Conservation (phyloP, 2,797 vertebrate genomes). For the Pseudomugil tenellus region DNA sequence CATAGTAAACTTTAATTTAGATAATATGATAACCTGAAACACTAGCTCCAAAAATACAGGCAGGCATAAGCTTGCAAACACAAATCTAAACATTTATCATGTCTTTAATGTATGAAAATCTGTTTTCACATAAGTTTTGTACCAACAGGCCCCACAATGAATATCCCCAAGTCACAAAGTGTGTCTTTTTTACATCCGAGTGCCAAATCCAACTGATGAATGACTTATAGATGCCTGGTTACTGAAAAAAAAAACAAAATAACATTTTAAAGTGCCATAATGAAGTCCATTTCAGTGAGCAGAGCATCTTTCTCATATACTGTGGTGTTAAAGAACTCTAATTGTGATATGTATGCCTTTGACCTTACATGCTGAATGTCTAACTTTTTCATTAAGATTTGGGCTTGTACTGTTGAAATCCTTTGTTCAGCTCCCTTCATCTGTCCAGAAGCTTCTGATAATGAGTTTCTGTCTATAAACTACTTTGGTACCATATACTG, state of each 20-base stretch:
- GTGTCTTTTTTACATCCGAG: slow-evolving; percentile 37
- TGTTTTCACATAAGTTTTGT: slow-evolving; percentile 36
- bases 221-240: slow-evolving; percentile 65
- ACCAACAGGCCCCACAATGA: slow-evolving; percentile 35
- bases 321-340: slow-evolving; percentile 42
- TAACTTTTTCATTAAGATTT: slow-evolving; percentile 35
- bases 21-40: slow-evolving; percentile 52
- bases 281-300: slow-evolving; percentile 53
- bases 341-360: slow-evolving; percentile 65
- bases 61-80: slow-evolving; percentile 51
- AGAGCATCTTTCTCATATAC: slow-evolving; percentile 43
- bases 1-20: slow-evolving; percentile 65
- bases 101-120: slow-evolving; percentile 41
- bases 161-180: slow-evolving; percentile 19
- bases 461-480: slow-evolving; percentile 61
- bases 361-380: slow-evolving; percentile 67
- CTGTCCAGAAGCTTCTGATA: slow-evolving; percentile 33
- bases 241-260: slow-evolving; percentile 45
- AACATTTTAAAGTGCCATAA: slow-evolving; percentile 76
- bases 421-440: slow-evolving; percentile 35
- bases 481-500: slow-evolving; percentile 46
- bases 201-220: slow-evolving; percentile 61
- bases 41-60: slow-evolving; percentile 41
- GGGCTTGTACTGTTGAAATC: slow-evolving; percentile 59
- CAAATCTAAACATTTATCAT: slow-evolving; percentile 45